Base-by-base conservation (phyloP, 2,888 invertebrate species). In the Corbicula japonica region DNA sequence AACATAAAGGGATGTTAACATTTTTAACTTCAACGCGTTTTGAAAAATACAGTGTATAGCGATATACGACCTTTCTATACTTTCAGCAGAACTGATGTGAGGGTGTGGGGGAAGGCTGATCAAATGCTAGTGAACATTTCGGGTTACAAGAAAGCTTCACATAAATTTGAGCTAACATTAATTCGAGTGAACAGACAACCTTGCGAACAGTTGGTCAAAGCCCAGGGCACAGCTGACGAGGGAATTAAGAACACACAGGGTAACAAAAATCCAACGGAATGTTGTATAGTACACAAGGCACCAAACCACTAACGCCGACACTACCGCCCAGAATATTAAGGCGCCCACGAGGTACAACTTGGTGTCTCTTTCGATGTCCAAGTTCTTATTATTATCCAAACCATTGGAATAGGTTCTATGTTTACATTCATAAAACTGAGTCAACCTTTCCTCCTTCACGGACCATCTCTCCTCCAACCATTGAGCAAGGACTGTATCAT, bases 401-500 rank as follows among this genome's bases (percentile, higher is more conserved):
- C 70, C 71, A 38, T 79, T 79, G 2, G 38, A 52, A 10, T 34
- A 30, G 12, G 38, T 30, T 34, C 41, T 23, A 15, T 52, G 23
- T 56, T 58, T 35, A n/a, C 38, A 41, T 63, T 78, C 75, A 63
- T 91, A 90, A 68, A 89, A 90, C 1, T 78, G 65, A 58, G 87
- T 77, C 21, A 94, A 88, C 32, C 85, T 85, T 46, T 89, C 83
- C 76, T 94, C 94, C 78, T 94, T 94, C 66, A 90, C 87, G 32
- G 66, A 83, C 94, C 94, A 94, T 26, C 91, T 78, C 21, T 90
- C 82, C 30, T 86, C 86, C 66, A 94, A 88, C 94, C 94, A 94
- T 4, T 48, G 32, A 8, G 83, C 80, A 8, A 83, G 63, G 2
- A 85, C 80, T 0, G 69, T 83, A 21, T 86, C 87, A 30, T 76